Percentiles rank a stretch among this genome's conserved stretches.
These are phyloP conservation scores for Porites australiensis DNA, from an alignment of 64 coral and sea anemone genomes.

Conservation along the genomic window DNA sequence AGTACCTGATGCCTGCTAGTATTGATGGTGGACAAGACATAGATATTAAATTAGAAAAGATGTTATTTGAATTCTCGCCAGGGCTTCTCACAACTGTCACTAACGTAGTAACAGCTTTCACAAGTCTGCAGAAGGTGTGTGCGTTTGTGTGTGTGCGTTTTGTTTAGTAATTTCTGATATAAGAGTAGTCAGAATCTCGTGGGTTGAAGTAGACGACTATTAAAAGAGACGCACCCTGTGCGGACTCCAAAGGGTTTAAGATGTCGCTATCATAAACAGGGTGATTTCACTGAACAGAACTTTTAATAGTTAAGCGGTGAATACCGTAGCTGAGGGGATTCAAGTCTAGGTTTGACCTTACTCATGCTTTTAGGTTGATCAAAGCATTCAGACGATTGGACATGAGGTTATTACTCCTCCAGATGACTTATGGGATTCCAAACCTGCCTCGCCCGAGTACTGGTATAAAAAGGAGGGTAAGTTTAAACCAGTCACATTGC, in stretches of 20 bases:
- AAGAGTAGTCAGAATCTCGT: too few species aligned
- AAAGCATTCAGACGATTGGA: slow-evolving; percentile 69
- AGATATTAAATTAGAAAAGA: slow-evolving; percentile 52
- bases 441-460: slow-evolving; percentile 58
- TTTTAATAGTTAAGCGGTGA: too few species aligned
- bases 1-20: slow-evolving; percentile 65
- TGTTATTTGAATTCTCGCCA: slow-evolving; percentile 87
- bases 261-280: too few species aligned
- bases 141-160: neutral
- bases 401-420: slow-evolving; percentile 50
- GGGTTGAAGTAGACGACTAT: too few species aligned
- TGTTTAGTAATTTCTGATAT: too few species aligned
- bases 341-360: neutral
- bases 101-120: slow-evolving; percentile 74
- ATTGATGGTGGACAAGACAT: slow-evolving; percentile 83
- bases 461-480: slow-evolving; percentile 91
- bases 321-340: neutral
- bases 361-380: slow-evolving; percentile 45
- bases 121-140: slow-evolving; percentile 83
- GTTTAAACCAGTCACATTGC: neutral
- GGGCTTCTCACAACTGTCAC: slow-evolving; percentile 54
- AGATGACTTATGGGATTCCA: slow-evolving; percentile 81
- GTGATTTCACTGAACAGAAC: too few species aligned
- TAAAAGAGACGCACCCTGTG: too few species aligned
- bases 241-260: too few species aligned